These are phyloP conservation scores for Ditylenchus weischeri DNA, from an alignment of 2,888 invertebrate genomes.

Conservation along the genomic window DNA sequence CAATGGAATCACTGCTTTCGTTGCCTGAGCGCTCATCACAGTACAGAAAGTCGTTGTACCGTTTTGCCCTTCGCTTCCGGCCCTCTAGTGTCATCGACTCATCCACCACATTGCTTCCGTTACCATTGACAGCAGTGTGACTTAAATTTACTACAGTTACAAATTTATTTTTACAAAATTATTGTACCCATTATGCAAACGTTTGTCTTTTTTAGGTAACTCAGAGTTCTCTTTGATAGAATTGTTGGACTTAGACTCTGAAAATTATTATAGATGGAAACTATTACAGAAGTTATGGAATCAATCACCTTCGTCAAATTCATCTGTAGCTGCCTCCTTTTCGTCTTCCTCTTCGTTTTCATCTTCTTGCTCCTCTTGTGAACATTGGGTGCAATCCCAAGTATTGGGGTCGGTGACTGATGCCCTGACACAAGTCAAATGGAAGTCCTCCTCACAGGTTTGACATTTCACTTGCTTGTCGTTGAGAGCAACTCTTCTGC, in stretches of 20 bases:
- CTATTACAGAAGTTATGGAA: too few relatives aligned
- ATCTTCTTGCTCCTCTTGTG: neutral
- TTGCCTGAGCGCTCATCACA: neutral
- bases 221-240: conserved; percentile 3
- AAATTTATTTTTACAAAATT: too few relatives aligned
- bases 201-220: neutral
- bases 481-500: neutral
- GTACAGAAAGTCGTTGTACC: conserved; percentile 4
- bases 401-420: neutral
- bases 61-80: conserved; percentile 1
- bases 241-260: too few relatives aligned
- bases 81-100: neutral
- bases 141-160: too few relatives aligned
- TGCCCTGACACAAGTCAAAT: neutral
- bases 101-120: neutral
- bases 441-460: neutral
- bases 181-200: too few relatives aligned
- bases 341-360: conserved; percentile 9
- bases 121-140: too few relatives aligned
- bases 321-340: too few relatives aligned
- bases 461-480: neutral
- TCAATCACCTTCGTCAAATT: neutral
- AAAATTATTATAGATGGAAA: too few relatives aligned
- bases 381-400: neutral
- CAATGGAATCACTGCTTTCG: neutral